Evolutionary conservation across 2,797 vertebrate genomes (phyloP).

Genomic region (Bradypodion pumilum): DNA sequence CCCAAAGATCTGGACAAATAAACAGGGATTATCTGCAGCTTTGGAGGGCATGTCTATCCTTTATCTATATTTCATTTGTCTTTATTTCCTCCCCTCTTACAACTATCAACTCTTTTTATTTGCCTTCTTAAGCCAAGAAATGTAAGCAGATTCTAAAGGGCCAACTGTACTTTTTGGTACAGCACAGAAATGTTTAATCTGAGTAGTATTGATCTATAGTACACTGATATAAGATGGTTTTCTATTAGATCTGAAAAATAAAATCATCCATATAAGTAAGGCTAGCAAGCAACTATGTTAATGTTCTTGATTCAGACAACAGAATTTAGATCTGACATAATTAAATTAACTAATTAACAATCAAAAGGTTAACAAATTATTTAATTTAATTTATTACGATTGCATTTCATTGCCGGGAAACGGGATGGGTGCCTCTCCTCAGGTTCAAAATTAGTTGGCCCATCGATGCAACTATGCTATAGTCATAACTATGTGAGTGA

Average conservation of each 20-base stretch:
- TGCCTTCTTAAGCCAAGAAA: neutral
- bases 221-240: neutral
- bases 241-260: neutral
- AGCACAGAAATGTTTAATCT: neutral
- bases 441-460: too few species aligned
- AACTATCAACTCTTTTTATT: neutral
- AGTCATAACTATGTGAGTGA: too few species aligned
- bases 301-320: neutral
- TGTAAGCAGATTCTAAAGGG: neutral
- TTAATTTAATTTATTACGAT: neutral
- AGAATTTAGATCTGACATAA: too few species aligned
- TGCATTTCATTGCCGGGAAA: neutral
- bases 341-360: too few species aligned
- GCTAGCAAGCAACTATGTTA: neutral
- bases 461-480: too few species aligned
- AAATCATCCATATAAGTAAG: neutral
- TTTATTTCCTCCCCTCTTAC: slow-evolving; percentile 9
- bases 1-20: slow-evolving; percentile 42
- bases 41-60: slow-evolving; percentile 20
- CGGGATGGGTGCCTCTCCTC: too few species aligned
- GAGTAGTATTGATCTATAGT: neutral
- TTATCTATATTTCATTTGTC: slow-evolving; percentile 29
- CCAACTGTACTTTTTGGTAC: neutral
- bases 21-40: slow-evolving; percentile 39
- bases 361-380: neutral